phyloP scores from a whole-genome alignment of 2,113 vertebrate species.

The Ariopsis seemanni region DNA sequence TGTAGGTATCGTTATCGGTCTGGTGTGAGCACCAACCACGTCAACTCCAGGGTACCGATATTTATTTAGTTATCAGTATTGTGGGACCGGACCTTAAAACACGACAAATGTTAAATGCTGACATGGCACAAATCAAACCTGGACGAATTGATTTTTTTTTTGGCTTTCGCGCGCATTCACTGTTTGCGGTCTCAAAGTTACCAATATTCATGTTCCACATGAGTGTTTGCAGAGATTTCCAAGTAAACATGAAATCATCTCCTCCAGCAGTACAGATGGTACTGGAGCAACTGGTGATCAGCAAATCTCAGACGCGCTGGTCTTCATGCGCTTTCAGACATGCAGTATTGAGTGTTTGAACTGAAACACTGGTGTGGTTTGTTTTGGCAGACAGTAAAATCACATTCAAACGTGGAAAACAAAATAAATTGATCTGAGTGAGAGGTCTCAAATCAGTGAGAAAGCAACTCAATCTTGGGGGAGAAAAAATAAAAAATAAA shows the following conservation, averaged over 20 bases:
- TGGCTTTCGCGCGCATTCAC: neutral
- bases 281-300: neutral
- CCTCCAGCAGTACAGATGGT: neutral
- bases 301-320: neutral
- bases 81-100: neutral
- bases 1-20: no score
- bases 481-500: no score
- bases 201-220: neutral
- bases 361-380: neutral
- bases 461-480: neutral
- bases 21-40: no score
- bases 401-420: neutral
- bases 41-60: no score
- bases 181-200: neutral
- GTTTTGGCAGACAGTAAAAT: neutral
- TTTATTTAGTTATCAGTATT: no score
- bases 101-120: neutral
- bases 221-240: neutral
- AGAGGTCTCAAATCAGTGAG: neutral
- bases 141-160: neutral
- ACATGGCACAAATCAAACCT: neutral
- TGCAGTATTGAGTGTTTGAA: neutral
- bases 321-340: neutral
- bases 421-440: neutral
- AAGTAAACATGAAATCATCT: neutral